A percentile compares a stretch with the other conserved stretches of the same genome.
phyloP scores from a whole-genome alignment of 2,113 vertebrate genomes.

The Tringa solitaria region DNA sequence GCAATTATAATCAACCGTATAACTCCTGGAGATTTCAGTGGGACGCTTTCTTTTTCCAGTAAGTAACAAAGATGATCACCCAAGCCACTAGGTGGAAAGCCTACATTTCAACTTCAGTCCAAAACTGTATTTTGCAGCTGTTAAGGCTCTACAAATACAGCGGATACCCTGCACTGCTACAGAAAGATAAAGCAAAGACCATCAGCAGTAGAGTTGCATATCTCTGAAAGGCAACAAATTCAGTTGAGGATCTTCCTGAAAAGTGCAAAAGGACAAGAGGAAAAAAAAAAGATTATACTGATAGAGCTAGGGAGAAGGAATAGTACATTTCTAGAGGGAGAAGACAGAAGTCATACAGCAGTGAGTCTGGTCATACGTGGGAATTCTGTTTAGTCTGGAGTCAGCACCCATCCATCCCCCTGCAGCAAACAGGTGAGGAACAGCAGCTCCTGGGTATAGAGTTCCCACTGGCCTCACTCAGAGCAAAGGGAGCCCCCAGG shows the following conservation, averaged over 20 bases:
- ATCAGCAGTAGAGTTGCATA: neutral
- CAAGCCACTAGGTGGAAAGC: neutral
- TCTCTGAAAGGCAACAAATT: neutral
- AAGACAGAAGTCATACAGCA: neutral
- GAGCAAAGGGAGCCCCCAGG: neutral
- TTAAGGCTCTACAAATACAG: neutral
- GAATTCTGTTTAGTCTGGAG: conserved; percentile 8
- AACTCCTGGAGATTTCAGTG: neutral
- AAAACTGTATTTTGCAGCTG: neutral
- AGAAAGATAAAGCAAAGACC: neutral
- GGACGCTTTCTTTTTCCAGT: neutral
- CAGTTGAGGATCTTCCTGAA: neutral
- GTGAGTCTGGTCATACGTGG: neutral
- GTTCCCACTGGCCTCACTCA: fast-evolving
- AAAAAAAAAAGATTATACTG: neutral
- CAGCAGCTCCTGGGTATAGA: neutral
- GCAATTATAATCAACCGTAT: neutral
- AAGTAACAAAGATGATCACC: neutral
- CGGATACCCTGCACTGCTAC: neutral
- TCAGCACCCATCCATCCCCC: neutral
- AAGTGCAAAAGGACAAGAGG: neutral
- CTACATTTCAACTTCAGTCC: neutral
- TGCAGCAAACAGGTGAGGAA: neutral
- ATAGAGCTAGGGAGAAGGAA: neutral
- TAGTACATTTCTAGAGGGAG: neutral